Evolutionary conservation across 2,888 invertebrate species (phyloP), one percentile per base, ranked within the genome.

Genomic region (Pemphredon lugubris): DNA sequence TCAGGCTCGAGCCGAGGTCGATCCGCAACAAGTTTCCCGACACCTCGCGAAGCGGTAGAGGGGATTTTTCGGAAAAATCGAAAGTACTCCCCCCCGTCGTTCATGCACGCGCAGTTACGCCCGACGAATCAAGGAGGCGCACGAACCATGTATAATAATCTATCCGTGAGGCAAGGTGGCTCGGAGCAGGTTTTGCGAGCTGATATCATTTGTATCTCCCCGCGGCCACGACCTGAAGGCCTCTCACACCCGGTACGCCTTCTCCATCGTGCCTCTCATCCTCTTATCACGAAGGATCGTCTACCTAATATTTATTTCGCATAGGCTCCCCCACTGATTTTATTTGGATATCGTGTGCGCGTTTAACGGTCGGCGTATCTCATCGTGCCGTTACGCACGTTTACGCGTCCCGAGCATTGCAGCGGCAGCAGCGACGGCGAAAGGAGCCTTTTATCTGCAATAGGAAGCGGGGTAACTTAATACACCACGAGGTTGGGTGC

Each of bases 381-480:
- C 81, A 67, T 74, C 81, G 70, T 30, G 65, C 44, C 57, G 74
- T 75, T 71, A 78, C 76, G 73, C 73, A 63, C 77, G 68, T 80
- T 69, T 77, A 77, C 79, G 71, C 71, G 73, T 20, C 63, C 44
- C n/a, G n/a, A 2, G 60, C 14, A 48, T 63, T 53, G 42, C 50
- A 23, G 42, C 58, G 47, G 55, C 55, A 60, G 73, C 55, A 45
- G 55, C 51, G 23, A 44, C 18, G 9, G 26, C 51, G 44, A 65
- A 60, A 30, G 67, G 53, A 57, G 50, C 20, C 69, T 63, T 67
- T 77, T 80, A 75, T 70, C 69, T 61, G 68, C 68, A 65, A 73
- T 79, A 67, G 55, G 61, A 66, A 59, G 58, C 48, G 66, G 63
- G 57, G 86, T 86, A 86, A 86, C 81, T 77, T 82, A 83, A 86